A percentile compares a stretch with the other conserved stretches of the same genome.
phyloP scores from a whole-genome alignment of 35 echinoderm and acorn worm species.

The Ophioderma brevispina region DNA sequence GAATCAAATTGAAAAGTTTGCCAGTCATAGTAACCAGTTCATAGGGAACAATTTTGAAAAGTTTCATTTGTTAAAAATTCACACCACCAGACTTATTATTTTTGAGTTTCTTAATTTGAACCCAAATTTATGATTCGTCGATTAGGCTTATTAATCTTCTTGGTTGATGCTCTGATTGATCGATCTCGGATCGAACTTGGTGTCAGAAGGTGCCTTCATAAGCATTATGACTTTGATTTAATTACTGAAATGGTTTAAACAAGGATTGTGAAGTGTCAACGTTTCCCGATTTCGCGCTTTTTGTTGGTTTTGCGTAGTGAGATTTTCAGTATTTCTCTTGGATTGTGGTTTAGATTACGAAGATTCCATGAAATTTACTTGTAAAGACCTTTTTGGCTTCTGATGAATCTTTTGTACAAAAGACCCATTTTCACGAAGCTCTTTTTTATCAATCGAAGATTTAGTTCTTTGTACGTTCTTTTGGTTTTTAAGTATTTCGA shows the following conservation, averaged over 20 bases:
- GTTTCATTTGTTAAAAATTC: no score
- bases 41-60: no score
- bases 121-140: no score
- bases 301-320: background rate
- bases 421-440: background rate
- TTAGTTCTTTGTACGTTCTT: background rate
- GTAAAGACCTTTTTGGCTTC: background rate
- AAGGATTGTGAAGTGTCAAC: background rate
- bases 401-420: background rate
- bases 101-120: no score
- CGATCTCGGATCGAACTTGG: background rate
- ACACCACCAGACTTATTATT: no score
- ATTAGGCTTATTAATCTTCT: no score
- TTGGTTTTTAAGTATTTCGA: conserved; percentile 5
- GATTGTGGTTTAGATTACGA: background rate
- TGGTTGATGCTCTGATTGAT: no score
- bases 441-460: background rate
- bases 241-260: conserved; percentile 21
- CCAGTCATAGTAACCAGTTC: no score
- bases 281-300: background rate
- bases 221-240: background rate
- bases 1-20: background rate
- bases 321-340: conserved; percentile 14
- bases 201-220: background rate
- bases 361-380: background rate